A percentile compares a stretch with the other conserved stretches of the same genome.
Conservation (phyloP, 2,113 vertebrate species). For the Eulacestoma nigropectus region DNA sequence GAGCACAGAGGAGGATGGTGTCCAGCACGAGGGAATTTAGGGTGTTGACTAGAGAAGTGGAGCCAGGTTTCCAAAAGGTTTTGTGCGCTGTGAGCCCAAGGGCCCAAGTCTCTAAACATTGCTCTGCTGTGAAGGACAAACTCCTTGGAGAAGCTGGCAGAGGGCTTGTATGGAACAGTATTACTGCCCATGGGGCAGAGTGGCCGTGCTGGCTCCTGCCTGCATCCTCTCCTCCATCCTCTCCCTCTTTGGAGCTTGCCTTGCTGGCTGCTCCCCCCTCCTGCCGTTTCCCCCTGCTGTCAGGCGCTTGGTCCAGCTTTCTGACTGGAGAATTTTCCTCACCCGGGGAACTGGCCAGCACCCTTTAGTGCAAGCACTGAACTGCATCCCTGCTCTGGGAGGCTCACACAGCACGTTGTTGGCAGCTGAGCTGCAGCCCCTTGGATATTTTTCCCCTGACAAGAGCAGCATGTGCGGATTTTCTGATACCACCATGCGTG, state of each 20-base stretch:
- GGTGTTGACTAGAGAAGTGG: background rate
- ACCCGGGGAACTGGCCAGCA: background rate
- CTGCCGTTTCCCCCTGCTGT: background rate
- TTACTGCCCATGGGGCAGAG: background rate
- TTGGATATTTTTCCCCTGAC: background rate
- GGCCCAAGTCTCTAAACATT: background rate
- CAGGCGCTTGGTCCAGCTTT: background rate
- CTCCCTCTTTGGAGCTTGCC: background rate
- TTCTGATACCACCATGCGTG: background rate
- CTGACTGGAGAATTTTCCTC: background rate
- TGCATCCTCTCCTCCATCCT: background rate
- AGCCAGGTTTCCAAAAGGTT: background rate
- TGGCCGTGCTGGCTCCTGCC: accelerated
- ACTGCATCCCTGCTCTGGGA: background rate
- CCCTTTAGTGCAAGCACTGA: background rate
- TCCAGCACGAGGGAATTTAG: background rate
- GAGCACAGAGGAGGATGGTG: background rate
- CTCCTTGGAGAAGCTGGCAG: background rate
- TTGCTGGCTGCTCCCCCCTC: background rate
- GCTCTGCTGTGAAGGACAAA: background rate
- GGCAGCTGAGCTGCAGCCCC: background rate
- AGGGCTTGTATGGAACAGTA: background rate
- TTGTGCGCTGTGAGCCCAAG: background rate
- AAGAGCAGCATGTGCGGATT: background rate
- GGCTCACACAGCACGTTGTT: accelerated